Base-by-base conservation (phyloP, 2,888 invertebrate genomes). In the Theristus sp. region DNA sequence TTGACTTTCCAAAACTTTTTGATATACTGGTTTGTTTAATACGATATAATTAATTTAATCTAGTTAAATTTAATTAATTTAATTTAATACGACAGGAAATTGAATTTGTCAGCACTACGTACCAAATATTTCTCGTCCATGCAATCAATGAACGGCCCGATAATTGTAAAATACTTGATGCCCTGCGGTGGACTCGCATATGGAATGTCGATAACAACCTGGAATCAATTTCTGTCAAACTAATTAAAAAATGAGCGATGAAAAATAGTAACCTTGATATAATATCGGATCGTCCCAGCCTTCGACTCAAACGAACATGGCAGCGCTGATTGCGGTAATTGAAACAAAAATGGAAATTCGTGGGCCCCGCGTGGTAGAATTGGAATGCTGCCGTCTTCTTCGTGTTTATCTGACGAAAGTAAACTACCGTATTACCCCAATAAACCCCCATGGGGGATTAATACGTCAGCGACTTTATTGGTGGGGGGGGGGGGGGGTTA, bases 71-170 rank as follows among this genome's bases (percentile, higher is more conserved):
- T 13, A 38, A 38, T 13, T 38, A 17, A 13, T 38, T 6, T 13
- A 38, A 13, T 38, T 38, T 38, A 38, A 17, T 38, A 38, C 38
- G 38, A 38, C 38, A 57, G 3, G 38, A 29, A n/a, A n/a, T n/a
- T n/a, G n/a, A n/a, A n/a, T n/a, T n/a, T 20, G 29, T 6, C 29
- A 20, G 25, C 1, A 20, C 20, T 62, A 79, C 77, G 74, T n/a
- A 84, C 84, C 78, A 85, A 75, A 72, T 84, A 84, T 69, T 84
- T 82, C 71, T 84, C 84, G 65, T 85, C 85, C 84, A 84, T 84
- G 73, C 84, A 84, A 75, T 85, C 85, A 67, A 84, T 84, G 70
- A 84, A 83, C 22, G 85, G 85, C 1, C 84, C 85, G 66, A 85
- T 83, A 56, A 85, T 79, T 1, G 85, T 84, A 73, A 85, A 85